Conservation (phyloP, 2,113 vertebrate genomes). For the Sylvia atricapilla region DNA sequence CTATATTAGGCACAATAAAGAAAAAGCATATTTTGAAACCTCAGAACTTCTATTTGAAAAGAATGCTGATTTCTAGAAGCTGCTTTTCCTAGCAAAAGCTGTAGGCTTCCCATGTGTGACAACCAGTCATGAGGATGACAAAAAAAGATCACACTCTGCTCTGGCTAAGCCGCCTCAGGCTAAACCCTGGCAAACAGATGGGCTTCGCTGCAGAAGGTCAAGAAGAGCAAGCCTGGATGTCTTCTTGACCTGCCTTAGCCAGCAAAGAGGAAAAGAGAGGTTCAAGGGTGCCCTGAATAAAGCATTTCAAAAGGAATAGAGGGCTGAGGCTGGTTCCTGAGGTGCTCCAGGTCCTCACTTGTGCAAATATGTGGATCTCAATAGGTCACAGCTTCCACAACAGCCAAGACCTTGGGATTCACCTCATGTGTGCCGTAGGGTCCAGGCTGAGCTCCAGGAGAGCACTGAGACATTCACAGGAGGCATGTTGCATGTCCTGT, state of each 20-base stretch:
- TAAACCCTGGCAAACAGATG: slow-evolving; percentile 62
- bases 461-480: neutral
- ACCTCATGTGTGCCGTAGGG: neutral
- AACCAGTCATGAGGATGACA: slow-evolving; percentile 10
- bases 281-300: neutral
- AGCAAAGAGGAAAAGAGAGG: neutral
- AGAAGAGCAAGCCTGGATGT: neutral
- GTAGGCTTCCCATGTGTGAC: neutral
- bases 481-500: fast-evolving
- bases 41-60: neutral
- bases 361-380: neutral
- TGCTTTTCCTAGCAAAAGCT: neutral
- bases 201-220: slow-evolving; percentile 35
- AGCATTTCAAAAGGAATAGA: neutral
- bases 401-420: neutral
- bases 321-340: neutral
- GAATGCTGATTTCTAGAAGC: neutral
- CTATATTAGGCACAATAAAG: neutral
- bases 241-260: neutral
- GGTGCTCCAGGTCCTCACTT: neutral
- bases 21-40: neutral
- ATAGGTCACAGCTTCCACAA: neutral
- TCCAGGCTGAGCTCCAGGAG: neutral
- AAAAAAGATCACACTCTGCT: slow-evolving; percentile 48
- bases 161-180: slow-evolving; percentile 53